Percentiles rank a stretch among this genome's conserved stretches.
Evolutionary conservation across 1,140 invertebrate genomes (phyloP).

Genomic region (Drosophila littoralis): DNA sequence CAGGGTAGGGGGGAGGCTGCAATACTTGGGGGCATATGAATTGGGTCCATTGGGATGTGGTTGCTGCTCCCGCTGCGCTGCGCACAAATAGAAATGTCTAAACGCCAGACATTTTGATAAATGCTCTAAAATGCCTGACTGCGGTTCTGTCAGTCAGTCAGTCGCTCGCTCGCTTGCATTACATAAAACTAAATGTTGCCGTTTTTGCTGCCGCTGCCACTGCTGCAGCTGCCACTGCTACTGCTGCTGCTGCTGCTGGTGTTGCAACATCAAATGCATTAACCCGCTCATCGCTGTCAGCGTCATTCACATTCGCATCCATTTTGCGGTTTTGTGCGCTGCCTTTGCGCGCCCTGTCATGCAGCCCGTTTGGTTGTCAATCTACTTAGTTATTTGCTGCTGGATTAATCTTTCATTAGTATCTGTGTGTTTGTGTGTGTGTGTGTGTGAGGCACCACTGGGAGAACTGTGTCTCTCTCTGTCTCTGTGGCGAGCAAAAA

Average conservation of each 20-base stretch:
- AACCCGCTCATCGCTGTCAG: slow-evolving; percentile 77
- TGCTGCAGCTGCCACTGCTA: slow-evolving; percentile 17
- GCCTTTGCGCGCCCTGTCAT: slow-evolving; percentile 30
- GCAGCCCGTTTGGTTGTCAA: slow-evolving; percentile 35
- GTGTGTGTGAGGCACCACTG: not conserved
- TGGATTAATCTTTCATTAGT: slow-evolving; percentile 39
- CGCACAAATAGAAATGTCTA: slow-evolving; percentile 75
- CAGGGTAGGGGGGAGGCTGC: not conserved
- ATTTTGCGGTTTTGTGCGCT: slow-evolving; percentile 56
- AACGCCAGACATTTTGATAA: slow-evolving; percentile 77
- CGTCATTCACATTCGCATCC: slow-evolving; percentile 61
- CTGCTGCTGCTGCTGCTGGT: slow-evolving; percentile 13
- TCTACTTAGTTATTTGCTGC: slow-evolving; percentile 50
- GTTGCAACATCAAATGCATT: slow-evolving; percentile 73
- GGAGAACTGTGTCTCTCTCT: not conserved
- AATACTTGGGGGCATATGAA: slow-evolving; percentile 7
- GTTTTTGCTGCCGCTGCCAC: slow-evolving; percentile 19
- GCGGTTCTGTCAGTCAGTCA: slow-evolving; percentile 49
- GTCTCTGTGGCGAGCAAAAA: not conserved
- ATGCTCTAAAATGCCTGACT: slow-evolving; percentile 67
- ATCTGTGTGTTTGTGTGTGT: not conserved
- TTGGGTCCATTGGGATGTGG: not conserved
- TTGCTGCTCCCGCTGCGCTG: slow-evolving; percentile 87
- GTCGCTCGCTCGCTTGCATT: slow-evolving; percentile 18
- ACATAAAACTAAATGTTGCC: slow-evolving; percentile 39